phyloP scores from a whole-genome alignment of 1,140 invertebrate genomes.

The Drosophila mayri region DNA sequence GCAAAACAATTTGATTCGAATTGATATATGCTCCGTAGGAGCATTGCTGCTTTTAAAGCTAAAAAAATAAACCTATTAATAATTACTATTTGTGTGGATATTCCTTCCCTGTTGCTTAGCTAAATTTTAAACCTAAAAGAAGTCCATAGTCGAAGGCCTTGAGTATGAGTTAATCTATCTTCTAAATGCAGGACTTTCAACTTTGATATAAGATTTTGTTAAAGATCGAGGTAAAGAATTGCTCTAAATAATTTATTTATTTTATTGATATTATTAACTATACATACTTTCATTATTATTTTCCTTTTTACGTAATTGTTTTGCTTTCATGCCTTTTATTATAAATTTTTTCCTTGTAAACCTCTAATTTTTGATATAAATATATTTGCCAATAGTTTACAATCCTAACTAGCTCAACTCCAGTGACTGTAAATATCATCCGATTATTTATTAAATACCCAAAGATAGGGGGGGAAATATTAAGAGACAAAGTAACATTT shows the following conservation, averaged over 20 bases:
- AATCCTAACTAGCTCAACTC: background rate
- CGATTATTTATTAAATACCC: conserved; percentile 14
- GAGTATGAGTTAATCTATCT: background rate
- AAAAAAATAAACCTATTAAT: too few species aligned
- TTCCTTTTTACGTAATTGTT: background rate
- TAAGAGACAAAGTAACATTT: conserved; percentile 60
- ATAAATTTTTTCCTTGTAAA: too few species aligned
- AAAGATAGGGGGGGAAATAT: conserved; percentile 21
- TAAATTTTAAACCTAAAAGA: background rate
- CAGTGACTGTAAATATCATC: background rate
- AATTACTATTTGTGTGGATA: background rate
- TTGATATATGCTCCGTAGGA: conserved; percentile 25
- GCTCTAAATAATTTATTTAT: background rate
- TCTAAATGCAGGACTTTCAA: background rate
- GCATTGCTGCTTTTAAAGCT: too few species aligned
- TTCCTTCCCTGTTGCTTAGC: too few species aligned
- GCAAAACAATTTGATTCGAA: conserved; percentile 40
- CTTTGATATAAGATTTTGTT: background rate
- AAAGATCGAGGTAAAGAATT: background rate
- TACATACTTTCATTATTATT: background rate
- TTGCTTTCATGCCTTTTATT: background rate
- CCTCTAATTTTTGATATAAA: too few species aligned
- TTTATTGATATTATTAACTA: background rate
- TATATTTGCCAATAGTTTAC: too few species aligned
- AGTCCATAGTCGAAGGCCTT: background rate